Evolutionary conservation across 2,797 vertebrate species (phyloP).

Genomic region (Odontamblyopus lacepedii): DNA sequence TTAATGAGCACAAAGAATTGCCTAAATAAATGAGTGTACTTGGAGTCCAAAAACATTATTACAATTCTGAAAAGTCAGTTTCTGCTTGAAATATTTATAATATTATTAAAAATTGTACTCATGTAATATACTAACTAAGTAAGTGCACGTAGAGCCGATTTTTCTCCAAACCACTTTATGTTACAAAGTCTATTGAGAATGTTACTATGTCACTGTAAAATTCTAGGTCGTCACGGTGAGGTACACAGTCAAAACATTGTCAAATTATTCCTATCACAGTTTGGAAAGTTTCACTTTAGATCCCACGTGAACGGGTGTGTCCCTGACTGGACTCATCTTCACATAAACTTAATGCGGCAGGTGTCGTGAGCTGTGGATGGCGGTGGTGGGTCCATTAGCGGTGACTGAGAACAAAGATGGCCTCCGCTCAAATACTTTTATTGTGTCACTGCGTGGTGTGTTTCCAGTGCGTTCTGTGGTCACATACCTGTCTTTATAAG

Average conservation of each 20-base stretch:
- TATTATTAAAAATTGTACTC: neutral
- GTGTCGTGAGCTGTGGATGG: slow-evolving; percentile 30
- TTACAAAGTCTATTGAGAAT: neutral
- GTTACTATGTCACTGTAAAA: neutral
- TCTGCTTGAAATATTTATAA: neutral
- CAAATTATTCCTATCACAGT: slow-evolving; percentile 30
- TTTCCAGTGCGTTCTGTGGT: slow-evolving; percentile 67
- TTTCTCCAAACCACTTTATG: neutral
- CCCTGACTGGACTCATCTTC: slow-evolving; percentile 27
- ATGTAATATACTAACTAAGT: no score
- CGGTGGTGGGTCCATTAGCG: slow-evolving; percentile 44
- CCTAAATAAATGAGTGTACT: no score
- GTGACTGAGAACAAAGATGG: slow-evolving; percentile 37
- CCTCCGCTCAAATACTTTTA: slow-evolving; percentile 62
- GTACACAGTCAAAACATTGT: slow-evolving; percentile 14
- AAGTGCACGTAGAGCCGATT: neutral
- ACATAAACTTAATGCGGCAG: slow-evolving; percentile 30
- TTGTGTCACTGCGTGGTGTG: slow-evolving; percentile 59
- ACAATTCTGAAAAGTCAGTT: neutral
- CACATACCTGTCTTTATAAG: slow-evolving; percentile 83
- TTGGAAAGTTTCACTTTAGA: slow-evolving; percentile 32
- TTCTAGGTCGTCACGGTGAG: neutral
- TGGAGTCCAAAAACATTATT: neutral
- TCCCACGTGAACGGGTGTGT: slow-evolving; percentile 17
- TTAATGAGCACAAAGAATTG: no score